Evolutionary conservation across 2,113 vertebrate species (phyloP), one percentile per base, ranked within the genome.

Genomic region (Tangachromis dhanisi): DNA sequence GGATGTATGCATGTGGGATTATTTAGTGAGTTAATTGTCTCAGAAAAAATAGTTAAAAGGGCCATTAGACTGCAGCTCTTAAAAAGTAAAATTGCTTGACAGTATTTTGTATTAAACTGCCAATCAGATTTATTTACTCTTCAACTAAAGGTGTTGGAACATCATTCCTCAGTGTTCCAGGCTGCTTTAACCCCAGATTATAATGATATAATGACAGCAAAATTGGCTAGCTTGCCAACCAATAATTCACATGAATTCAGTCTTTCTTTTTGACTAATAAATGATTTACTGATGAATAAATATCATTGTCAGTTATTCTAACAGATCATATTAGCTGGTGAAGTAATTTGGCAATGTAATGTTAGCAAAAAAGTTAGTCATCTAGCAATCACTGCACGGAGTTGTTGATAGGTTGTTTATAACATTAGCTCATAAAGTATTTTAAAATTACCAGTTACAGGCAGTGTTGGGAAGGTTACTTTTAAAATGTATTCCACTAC

Each of bases 141-240:
- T 38, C 6, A 66, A 38, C 17, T 35, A n/a, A 66, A 35, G 31
- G 17, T 66, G 17, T 11, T 11, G 59, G 31, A 66, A 66, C 31
- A n/a, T 0, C 31, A 66, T 66, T 63, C 31, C 33, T 7, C 4
- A 12, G 10, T 0, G 33, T n/a, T 13, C 6, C 33, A 38, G 61
- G 33, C 19, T n/a, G 4, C 31, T 63, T 63, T 35, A 35, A 63
- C 17, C 9, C 9, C 1, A 35, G 17, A 6, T 35, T 63, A 35
- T 35, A 1, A 59, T 31, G 26, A 11, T 21, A 40, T 21, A 68
- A 40, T 38, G 1, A 40, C 63, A 68, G 35, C 11, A 42, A 24
- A 71, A 71, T 14, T 40, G 38, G 35, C 11, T 71, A 42, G 7
- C 11, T 68, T 42, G 66, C n/a, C 11, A 68, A 21, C 7, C 63